Evolutionary conservation across 2,113 vertebrate species (phyloP), one percentile per base, ranked within the genome.

Genomic region (Bettongia penicillata): DNA sequence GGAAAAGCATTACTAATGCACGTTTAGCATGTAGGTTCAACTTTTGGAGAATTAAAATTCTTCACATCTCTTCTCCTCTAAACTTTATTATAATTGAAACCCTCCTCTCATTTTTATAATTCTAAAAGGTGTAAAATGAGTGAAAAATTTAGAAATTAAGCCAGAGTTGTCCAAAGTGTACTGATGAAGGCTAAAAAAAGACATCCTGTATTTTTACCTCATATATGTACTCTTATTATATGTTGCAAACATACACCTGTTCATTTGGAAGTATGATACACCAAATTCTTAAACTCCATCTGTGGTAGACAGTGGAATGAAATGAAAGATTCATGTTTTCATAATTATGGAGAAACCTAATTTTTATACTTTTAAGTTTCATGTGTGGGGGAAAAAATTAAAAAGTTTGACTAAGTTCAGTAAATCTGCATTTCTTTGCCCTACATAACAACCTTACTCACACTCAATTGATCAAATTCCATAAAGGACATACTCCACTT

Each of bases 1-100:
- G 95, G 95, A 98, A 95, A 55, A 97, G 97, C 7, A 53, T 91
- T 43, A 92, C 94, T 68, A 91, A 96, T 53, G 94, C 28, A 89
- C 50, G 51, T 94, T 26, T 92, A n/a, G 77, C 1, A 94, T 10
- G 93, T 89, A 94, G 92, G 57, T 95, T 93, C 89, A 91, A 2
- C 48, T 77, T 92, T 91, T 52, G 6, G 77, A 92, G 90, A 68
- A 93, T 91, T 90, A 9, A 92, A 12, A 22, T 55, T 90, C 37
- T 84, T 49, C 48, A 93, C 31, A 96, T 93, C 89, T 68, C 94
- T 91, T 55, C 90, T 97, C 37, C 68, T 93, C 53, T 96, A 97
- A 93, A 92, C 43, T 93, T 53, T 93, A 92, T 48, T 53, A 92
- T 11, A 93, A 90, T 53, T 93, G 91, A 25, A 51, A 57, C 8